Conservation (phyloP, 1,140 invertebrate genomes). For the Spodoptera litura region DNA sequence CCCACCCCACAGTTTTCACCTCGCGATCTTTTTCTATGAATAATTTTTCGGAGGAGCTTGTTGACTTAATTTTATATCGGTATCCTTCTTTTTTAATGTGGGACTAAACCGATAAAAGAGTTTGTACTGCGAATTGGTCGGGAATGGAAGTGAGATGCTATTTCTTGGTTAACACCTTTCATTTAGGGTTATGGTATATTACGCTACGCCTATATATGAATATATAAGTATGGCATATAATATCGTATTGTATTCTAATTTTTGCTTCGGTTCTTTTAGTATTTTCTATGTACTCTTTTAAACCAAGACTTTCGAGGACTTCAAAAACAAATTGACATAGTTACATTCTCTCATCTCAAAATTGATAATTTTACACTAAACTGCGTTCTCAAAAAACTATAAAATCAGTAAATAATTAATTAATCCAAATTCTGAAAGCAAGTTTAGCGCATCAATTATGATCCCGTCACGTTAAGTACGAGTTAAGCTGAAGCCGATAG, state of each 20-base stretch:
- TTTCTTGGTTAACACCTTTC: neutral
- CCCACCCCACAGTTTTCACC: conserved; percentile 65
- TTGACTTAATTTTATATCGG: conserved; percentile 83
- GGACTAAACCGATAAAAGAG: conserved; percentile 30
- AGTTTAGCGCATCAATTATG: conserved; percentile 49
- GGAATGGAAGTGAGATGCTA: conserved; percentile 37
- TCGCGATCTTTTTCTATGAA: conserved; percentile 78
- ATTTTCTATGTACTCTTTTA: too few species aligned
- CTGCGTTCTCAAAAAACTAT: neutral
- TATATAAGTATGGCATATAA: too few species aligned
- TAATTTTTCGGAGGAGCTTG: conserved; percentile 76
- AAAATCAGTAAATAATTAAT: conserved; percentile 29
- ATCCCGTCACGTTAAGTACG: conserved; percentile 34
- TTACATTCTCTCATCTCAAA: too few species aligned
- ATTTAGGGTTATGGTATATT: conserved; percentile 14
- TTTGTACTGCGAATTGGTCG: conserved; percentile 37
- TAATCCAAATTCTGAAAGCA: conserved; percentile 28
- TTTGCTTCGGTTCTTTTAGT: too few species aligned
- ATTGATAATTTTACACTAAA: too few species aligned
- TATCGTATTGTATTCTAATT: too few species aligned
- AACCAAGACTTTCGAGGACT: too few species aligned
- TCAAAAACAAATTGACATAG: too few species aligned
- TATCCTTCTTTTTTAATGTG: conserved; percentile 58
- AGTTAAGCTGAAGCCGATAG: conserved; percentile 49
- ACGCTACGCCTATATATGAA: too few species aligned